Base-by-base conservation (phyloP, 1,140 invertebrate genomes). In the Saccostrea glomerata region DNA sequence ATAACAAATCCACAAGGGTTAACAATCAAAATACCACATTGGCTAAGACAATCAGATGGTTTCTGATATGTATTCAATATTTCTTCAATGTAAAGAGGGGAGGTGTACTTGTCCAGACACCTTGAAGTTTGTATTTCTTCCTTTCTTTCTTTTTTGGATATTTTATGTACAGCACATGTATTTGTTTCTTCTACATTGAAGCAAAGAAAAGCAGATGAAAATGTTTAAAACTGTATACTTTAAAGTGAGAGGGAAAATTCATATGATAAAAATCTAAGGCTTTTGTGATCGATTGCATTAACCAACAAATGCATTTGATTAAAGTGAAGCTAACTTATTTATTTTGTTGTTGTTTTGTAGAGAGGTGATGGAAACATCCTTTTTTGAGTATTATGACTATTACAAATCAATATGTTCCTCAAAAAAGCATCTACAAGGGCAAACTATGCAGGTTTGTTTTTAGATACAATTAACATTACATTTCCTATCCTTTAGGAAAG, bases 291-390 rank as follows among this genome's bases (percentile, higher is more conserved):
- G 47, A 47, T 47, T 23, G 12, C 3, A 17, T 54, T 7, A 13
- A 47, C 0, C 15, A 47, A 84, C 11, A 54, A 54, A 20, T 23
- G 17, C 4, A 47, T 36, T 47, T 36, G 36, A 23, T 15, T 7
- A 9, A 54, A 84, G 47, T 5, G n/a, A 20, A 84, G 36, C 20
- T 15, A 55, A 54, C 15, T 86, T 58, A n/a, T 25, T 30, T 63
- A 60, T 54, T 82, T 86, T 84, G 77, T 88, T 85, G 15, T 85
- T 90, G 54, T 90, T 85, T 87, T 92, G 94, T 84, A 94, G 95
- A 58, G 95, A 96, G 89, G 95, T 96, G 0, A 96, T 96, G 95
- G 95, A 96, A 86, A 95, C 95, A 40, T 95, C 95, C 17, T 96
- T 96, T 92, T 92, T 95, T 6, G 95, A 96, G 86, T 96, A 95